These are phyloP conservation scores for Fringilla coelebs DNA, from an alignment of 2,797 vertebrate genomes.

Conservation along the genomic window DNA sequence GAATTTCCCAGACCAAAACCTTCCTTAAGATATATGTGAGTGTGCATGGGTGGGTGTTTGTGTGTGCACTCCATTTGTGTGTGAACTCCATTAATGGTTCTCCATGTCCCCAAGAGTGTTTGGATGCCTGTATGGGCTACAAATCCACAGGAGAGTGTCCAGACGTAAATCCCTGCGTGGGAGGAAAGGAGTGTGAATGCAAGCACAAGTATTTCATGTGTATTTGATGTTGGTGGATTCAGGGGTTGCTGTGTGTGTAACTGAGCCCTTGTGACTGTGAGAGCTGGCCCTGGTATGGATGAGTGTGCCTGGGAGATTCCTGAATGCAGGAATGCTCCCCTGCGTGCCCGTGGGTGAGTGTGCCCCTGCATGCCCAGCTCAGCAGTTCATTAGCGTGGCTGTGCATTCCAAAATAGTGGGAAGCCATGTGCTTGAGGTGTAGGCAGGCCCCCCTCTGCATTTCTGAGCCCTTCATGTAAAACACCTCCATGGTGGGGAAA, in stretches of 20 bases:
- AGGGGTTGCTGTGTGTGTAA: neutral
- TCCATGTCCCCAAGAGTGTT: neutral
- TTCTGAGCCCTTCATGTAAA: neutral
- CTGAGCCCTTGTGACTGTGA: neutral
- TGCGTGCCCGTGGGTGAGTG: neutral
- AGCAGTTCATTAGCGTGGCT: neutral
- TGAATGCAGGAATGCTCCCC: neutral
- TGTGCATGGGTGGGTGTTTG: neutral
- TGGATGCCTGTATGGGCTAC: neutral
- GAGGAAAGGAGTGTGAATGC: neutral
- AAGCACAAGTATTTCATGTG: fast-evolving
- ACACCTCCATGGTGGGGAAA: neutral
- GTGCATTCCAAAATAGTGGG: neutral
- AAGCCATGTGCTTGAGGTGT: neutral
- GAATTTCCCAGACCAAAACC: neutral
- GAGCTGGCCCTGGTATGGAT: neutral
- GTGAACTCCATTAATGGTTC: neutral
- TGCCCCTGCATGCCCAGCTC: neutral
- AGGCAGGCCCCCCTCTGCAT: neutral
- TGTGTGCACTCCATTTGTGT: neutral
- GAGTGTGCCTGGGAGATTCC: neutral
- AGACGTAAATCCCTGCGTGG: neutral
- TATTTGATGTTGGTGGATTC: neutral
- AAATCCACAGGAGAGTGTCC: neutral
- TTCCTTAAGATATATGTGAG: neutral